Percentiles rank a stretch among this genome's conserved stretches.
These are phyloP conservation scores for Oncopodura yosiiana DNA, from an alignment of 1,140 invertebrate species.

Conservation along the genomic window DNA sequence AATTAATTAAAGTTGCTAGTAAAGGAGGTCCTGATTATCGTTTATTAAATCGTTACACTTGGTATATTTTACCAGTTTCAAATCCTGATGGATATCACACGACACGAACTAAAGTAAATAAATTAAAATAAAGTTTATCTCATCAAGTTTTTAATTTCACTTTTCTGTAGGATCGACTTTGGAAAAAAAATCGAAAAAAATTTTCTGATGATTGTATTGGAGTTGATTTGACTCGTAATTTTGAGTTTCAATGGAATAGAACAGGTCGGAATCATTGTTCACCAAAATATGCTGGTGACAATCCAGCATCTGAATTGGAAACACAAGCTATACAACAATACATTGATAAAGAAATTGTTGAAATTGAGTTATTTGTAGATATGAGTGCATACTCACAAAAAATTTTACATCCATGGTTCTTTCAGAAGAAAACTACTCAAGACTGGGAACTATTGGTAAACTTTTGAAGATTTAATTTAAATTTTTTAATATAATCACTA, in stretches of 20 bases:
- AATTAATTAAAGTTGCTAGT: slow-evolving; percentile 20
- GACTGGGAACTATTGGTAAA: too few relatives aligned
- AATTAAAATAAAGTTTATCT: too few relatives aligned
- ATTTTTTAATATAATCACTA: too few relatives aligned
- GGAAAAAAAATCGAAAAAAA: slow-evolving; percentile 52
- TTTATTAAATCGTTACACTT: slow-evolving; percentile 27
- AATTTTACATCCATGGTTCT: too few relatives aligned
- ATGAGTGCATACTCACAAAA: too few relatives aligned
- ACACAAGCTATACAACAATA: too few relatives aligned
- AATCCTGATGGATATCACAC: slow-evolving; percentile 25
- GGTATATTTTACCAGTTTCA: slow-evolving; percentile 13
- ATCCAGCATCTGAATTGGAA: slow-evolving; percentile 85
- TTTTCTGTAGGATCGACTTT: too few relatives aligned
- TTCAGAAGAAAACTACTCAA: too few relatives aligned
- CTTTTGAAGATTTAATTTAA: too few relatives aligned
- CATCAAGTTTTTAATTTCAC: too few relatives aligned
- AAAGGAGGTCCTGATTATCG: slow-evolving; percentile 5
- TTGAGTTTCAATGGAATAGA: slow-evolving; percentile 62
- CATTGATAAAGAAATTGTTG: too few relatives aligned
- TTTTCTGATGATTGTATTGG: slow-evolving; percentile 50
- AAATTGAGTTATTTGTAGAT: too few relatives aligned
- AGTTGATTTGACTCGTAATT: slow-evolving; percentile 73
- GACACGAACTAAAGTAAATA: slow-evolving; percentile 5
- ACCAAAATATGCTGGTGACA: slow-evolving; percentile 75
- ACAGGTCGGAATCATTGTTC: slow-evolving; percentile 79